Percentiles rank a stretch among this genome's conserved stretches.
phyloP scores from a whole-genome alignment of 1,140 invertebrate species.

The Globodera rostochiensis region DNA sequence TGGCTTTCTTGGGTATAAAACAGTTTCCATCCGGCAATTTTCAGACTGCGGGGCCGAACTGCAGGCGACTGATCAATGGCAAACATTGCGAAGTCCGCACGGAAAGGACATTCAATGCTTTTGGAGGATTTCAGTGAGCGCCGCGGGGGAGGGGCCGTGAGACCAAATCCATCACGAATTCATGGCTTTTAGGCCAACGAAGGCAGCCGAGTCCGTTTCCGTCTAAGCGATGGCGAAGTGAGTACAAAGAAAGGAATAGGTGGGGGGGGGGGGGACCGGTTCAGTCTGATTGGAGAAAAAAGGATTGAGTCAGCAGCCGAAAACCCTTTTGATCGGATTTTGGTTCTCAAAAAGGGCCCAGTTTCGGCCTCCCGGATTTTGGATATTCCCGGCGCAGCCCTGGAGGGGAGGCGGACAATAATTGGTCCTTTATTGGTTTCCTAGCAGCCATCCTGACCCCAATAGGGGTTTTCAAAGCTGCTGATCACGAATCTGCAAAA shows the following conservation, averaged over 20 bases:
- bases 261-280: too few relatives aligned
- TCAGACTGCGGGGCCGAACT: slow-evolving; percentile 60
- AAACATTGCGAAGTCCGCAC: slow-evolving; percentile 58
- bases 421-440: too few relatives aligned
- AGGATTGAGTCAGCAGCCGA: too few relatives aligned
- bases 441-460: too few relatives aligned
- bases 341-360: too few relatives aligned
- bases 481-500: too few relatives aligned
- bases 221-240: slow-evolving; percentile 60
- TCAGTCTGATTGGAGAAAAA: neutral
- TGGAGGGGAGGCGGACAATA: too few relatives aligned
- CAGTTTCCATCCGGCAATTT: neutral
- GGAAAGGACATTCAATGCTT: slow-evolving; percentile 63
- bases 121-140: slow-evolving; percentile 61
- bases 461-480: too few relatives aligned
- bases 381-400: too few relatives aligned
- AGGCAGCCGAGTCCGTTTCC: slow-evolving; percentile 61
- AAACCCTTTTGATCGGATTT: too few relatives aligned
- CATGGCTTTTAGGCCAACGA: slow-evolving; percentile 48
- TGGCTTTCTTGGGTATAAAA: neutral
- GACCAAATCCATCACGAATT: neutral
- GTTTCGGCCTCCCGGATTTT: too few relatives aligned
- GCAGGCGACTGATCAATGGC: slow-evolving; percentile 61
- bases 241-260: neutral
- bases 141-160: neutral